Conservation (phyloP, 2,797 vertebrate species). For the Alectoris magna region DNA sequence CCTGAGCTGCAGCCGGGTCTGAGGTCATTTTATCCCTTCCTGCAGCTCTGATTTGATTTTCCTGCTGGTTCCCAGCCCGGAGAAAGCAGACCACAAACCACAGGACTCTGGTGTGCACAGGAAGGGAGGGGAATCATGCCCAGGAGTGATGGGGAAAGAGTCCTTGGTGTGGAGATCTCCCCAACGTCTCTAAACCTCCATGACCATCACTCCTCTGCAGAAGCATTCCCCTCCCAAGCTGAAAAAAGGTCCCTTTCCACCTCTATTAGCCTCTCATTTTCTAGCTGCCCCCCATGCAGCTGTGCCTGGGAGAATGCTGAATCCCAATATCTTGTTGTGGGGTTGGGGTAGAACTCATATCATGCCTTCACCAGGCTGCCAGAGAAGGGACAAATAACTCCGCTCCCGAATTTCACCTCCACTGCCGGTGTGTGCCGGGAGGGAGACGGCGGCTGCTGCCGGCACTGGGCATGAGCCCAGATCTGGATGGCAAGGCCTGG, state of each 20-base stretch:
- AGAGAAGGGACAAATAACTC: fast-evolving
- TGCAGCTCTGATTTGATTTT: constrained; percentile 41
- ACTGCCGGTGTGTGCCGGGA: neutral
- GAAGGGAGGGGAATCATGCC: neutral
- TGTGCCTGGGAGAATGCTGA: fast-evolving
- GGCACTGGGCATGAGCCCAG: neutral
- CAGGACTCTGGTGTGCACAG: fast-evolving
- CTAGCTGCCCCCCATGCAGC: neutral
- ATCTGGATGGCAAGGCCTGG: constrained; percentile 3
- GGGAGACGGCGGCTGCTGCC: neutral
- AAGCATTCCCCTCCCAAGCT: neutral
- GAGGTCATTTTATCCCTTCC: neutral
- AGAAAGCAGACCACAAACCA: neutral
- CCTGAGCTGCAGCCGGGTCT: neutral
- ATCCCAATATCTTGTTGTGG: fast-evolving
- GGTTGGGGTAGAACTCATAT: fast-evolving
- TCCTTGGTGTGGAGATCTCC: neutral
- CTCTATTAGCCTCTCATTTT: neutral
- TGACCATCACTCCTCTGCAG: fast-evolving
- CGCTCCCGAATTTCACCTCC: fast-evolving
- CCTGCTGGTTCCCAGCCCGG: neutral
- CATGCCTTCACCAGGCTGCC: fast-evolving
- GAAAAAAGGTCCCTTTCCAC: neutral
- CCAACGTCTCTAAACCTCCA: fast-evolving
- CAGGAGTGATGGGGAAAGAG: fast-evolving